These are phyloP conservation scores for Nudaria mundana DNA, from an alignment of 2,888 invertebrate genomes.

Conservation along the genomic window DNA sequence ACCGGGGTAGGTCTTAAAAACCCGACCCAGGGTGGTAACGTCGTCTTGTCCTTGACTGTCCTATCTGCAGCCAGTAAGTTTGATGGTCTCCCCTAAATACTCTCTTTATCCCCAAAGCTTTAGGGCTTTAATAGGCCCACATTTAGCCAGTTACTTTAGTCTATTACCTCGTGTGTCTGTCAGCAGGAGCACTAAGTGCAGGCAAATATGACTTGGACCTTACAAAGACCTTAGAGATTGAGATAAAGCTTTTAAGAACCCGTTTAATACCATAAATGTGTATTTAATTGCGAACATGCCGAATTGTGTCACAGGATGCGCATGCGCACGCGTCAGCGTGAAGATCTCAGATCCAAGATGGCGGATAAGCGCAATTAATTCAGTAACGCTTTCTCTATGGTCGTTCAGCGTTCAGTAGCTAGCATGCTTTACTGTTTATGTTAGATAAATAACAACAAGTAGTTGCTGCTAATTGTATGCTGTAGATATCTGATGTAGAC, in stretches of 20 bases:
- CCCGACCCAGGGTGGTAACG: too few relatives aligned
- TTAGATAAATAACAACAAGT: slow-evolving; percentile 3
- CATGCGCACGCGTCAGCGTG: slow-evolving; percentile 42
- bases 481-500: not conserved
- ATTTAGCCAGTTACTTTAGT: too few relatives aligned
- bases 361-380: slow-evolving; percentile 64
- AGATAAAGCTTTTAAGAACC: not conserved
- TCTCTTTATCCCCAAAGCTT: too few relatives aligned
- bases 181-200: too few relatives aligned
- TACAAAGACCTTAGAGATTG: not conserved
- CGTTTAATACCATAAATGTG: slow-evolving; percentile 2
- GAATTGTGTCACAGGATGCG: slow-evolving; percentile 34
- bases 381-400: slow-evolving; percentile 67
- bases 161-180: too few relatives aligned
- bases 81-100: too few relatives aligned
- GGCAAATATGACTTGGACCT: too few relatives aligned
- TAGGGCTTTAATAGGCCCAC: too few relatives aligned
- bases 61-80: too few relatives aligned
- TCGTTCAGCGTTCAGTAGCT: slow-evolving; percentile 16
- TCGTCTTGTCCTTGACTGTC: too few relatives aligned
- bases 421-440: slow-evolving; percentile 13
- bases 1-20: too few relatives aligned
- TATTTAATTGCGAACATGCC: slow-evolving; percentile 26
- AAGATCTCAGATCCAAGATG: slow-evolving; percentile 53
- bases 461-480: not conserved